Percentiles rank a stretch among this genome's conserved stretches.
phyloP scores from a whole-genome alignment of 2,113 vertebrate species.

The Bos taurus region DNA sequence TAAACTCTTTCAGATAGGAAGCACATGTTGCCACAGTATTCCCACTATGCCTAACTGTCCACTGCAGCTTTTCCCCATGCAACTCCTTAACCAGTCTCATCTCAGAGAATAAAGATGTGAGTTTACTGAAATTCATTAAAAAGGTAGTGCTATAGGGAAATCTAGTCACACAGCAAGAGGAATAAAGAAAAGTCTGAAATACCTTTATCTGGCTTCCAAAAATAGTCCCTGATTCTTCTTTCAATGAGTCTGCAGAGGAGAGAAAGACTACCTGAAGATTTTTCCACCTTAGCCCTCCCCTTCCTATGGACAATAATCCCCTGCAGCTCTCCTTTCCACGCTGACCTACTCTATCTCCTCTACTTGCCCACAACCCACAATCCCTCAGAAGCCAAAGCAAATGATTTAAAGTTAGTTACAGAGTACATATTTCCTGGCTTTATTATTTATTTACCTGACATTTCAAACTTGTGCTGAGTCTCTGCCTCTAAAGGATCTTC shows the following conservation, averaged over 20 bases:
- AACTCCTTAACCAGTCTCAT: constrained; percentile 39
- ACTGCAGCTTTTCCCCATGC: constrained; percentile 33
- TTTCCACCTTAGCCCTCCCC: constrained; percentile 54
- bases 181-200: constrained; percentile 79
- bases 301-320: constrained; percentile 65
- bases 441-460: constrained; percentile 83
- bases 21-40: not conserved
- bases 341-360: constrained; percentile 71
- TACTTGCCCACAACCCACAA: constrained; percentile 78
- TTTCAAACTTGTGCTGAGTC: constrained; percentile 85
- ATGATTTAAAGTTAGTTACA: constrained; percentile 72
- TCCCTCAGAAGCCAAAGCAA: constrained; percentile 72
- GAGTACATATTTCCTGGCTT: constrained; percentile 71
- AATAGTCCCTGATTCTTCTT: constrained; percentile 92
- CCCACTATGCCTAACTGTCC: not conserved
- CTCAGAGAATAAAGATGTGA: not conserved
- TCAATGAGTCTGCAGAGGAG: constrained; percentile 86
- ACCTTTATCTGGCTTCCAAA: constrained; percentile 94
- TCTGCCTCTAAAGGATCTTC: constrained; percentile 85
- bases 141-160: constrained; percentile 42
- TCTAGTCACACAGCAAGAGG: constrained; percentile 58
- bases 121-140: constrained; percentile 49
- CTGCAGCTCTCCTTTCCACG: constrained; percentile 73
- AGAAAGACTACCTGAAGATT: constrained; percentile 74
- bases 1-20: constrained; percentile 31